Evolutionary conservation across 2,888 invertebrate species (phyloP).

Genomic region (Parnassius orleans): DNA sequence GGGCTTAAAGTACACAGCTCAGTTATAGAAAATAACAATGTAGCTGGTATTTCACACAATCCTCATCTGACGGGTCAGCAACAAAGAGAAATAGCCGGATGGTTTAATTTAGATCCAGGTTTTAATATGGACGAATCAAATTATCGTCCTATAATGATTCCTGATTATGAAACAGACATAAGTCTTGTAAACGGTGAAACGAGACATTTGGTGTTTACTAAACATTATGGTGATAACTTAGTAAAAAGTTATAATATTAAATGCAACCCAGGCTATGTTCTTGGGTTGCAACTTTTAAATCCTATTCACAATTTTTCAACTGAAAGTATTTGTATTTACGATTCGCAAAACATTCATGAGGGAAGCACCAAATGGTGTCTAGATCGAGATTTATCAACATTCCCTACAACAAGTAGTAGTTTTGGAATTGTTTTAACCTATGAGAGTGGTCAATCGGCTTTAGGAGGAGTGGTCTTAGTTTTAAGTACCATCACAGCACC

Average conservation of each 20-base stretch:
- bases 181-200: slow-evolving; percentile 87
- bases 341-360: slow-evolving; percentile 85
- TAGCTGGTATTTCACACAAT: slow-evolving; percentile 95
- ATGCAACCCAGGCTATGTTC: slow-evolving; percentile 90
- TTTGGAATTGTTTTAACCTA: slow-evolving; percentile 91
- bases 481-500: slow-evolving; percentile 88
- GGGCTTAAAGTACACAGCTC: slow-evolving; percentile 90
- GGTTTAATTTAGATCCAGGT: slow-evolving; percentile 89
- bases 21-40: slow-evolving; percentile 89
- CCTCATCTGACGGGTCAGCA: slow-evolving; percentile 91
- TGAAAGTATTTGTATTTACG: slow-evolving; percentile 90
- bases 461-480: slow-evolving; percentile 91
- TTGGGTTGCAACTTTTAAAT: slow-evolving; percentile 94
- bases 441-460: slow-evolving; percentile 87
- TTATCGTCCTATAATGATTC: slow-evolving; percentile 87
- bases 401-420: slow-evolving; percentile 93
- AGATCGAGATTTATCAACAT: slow-evolving; percentile 91
- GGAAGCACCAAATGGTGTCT: slow-evolving; percentile 88
- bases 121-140: slow-evolving; percentile 84
- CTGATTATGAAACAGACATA: slow-evolving; percentile 82
- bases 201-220: slow-evolving; percentile 89
- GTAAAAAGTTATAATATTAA: slow-evolving; percentile 82
- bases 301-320: slow-evolving; percentile 94
- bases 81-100: slow-evolving; percentile 95
- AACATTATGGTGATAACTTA: slow-evolving; percentile 80